Base-by-base conservation (phyloP, 2,113 vertebrate species). In the Zosterops lateralis region DNA sequence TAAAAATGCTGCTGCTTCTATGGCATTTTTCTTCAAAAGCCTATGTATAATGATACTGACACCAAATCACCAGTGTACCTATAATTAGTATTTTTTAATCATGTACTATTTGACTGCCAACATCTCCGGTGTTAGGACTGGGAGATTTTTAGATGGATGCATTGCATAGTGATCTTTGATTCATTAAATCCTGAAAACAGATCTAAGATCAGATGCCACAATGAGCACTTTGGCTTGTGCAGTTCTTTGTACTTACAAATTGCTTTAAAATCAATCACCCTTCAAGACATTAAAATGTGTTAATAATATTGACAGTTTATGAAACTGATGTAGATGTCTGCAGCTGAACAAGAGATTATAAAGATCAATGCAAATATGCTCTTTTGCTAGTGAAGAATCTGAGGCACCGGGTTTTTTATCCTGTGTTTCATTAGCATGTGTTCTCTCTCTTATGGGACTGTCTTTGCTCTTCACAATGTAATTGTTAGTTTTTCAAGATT, bases 361-460 rank as follows among this genome's bases (percentile, higher is more conserved):
- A 24, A 68, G 22, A 57, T 83, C 29, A 38, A 21, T 66, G 44
- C 10, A 38, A 29, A 8, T 44, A 3, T 78, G 15, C 3, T 84
- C 7, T 48, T 74, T 56, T 57, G 7, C 17, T 68, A 40, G 42
- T n/a, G 19, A 68, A 72, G 10, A 17, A 57, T 53, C 28, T 64
- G 48, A 74, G 25, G 17, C 19, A 70, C 6, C 51, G 24, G 2
- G 4, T 0, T n/a, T 94, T 74, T 54, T 44, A 0, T 10, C 25
- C 4, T 1, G 0, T 17, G 12, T 74, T 84, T 54, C 34, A 18
- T 67, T 40, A 61, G 2, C 3, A 4, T 0, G 0, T 24, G 17
- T 45, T 78, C 15, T 10, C 3, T 7, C 7, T 50, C 26, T 51
- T 40, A 14, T 0, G 1, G 17, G 13, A 17, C 1, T 38, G 13